These are phyloP conservation scores for Tuta absoluta DNA, from an alignment of 2,888 invertebrate genomes.

Conservation along the genomic window DNA sequence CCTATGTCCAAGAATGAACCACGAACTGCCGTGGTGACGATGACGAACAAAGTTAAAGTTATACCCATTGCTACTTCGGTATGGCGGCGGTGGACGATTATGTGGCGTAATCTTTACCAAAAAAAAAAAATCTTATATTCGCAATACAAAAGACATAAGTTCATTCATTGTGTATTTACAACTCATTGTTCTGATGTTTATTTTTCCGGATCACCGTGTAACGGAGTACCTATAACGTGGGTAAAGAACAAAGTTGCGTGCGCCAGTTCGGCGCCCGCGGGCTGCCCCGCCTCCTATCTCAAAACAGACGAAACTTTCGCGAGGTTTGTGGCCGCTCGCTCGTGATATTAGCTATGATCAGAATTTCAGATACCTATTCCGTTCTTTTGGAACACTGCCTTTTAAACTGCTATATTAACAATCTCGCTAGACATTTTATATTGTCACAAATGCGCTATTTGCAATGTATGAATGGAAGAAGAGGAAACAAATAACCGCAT, in stretches of 20 bases:
- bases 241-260: constrained; percentile 30
- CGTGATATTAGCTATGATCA: constrained; percentile 43
- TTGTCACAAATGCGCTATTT: no score
- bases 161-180: background rate
- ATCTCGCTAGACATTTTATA: no score
- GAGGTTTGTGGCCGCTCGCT: constrained; percentile 40
- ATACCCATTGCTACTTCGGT: no score
- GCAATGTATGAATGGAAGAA: no score
- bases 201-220: constrained; percentile 9
- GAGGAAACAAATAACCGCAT: no score
- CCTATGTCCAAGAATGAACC: no score
- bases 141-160: background rate
- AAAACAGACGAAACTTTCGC: constrained; percentile 48
- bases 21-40: no score
- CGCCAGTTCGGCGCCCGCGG: constrained; percentile 35
- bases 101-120: no score
- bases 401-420: background rate
- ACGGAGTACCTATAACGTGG: constrained; percentile 12
- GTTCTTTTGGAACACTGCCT: background rate
- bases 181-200: background rate
- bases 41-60: no score
- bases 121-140: no score
- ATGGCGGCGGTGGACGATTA: no score
- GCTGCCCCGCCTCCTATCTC: constrained; percentile 39
- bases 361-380: constrained; percentile 45